phyloP scores from a whole-genome alignment of 2,113 vertebrate species.

The Gobius niger region DNA sequence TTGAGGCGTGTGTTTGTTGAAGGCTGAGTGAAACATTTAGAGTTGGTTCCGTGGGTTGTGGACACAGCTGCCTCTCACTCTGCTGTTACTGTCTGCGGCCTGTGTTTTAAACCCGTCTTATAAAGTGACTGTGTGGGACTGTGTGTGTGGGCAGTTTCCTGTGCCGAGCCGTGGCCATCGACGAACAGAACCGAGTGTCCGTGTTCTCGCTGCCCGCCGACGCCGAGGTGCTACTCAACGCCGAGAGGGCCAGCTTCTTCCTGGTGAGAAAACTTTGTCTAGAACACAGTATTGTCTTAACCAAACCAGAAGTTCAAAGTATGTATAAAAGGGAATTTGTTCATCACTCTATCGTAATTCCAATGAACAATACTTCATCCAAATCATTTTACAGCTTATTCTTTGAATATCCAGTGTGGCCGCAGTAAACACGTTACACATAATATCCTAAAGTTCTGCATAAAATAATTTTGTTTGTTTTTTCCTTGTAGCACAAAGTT shows the following conservation, averaged over 20 bases:
- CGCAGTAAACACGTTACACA: no score
- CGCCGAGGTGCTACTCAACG: conserved; percentile 80
- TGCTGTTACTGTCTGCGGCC: neutral
- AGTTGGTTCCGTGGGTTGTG: conserved; percentile 12
- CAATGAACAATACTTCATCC: no score
- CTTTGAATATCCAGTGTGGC: no score
- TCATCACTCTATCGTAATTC: no score
- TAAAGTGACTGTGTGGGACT: neutral
- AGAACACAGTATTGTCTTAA: neutral
- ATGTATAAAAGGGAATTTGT: neutral
- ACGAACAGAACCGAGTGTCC: conserved; percentile 77
- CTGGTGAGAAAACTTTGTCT: conserved; percentile 76
- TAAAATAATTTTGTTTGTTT: neutral
- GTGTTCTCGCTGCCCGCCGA: conserved; percentile 79
- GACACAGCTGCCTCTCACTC: conserved; percentile 43
- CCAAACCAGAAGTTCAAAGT: neutral
- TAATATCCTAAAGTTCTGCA: no score
- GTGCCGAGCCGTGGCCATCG: conserved; percentile 84
- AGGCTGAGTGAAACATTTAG: neutral
- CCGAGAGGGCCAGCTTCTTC: conserved; percentile 84
- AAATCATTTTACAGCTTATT: no score
- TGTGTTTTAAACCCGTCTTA: conserved; percentile 9
- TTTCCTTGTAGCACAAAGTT: conserved; percentile 80
- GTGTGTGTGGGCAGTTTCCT: conserved; percentile 78
- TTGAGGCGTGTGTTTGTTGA: conserved; percentile 5